Base-by-base conservation (phyloP, 2,888 invertebrate genomes). In the Xylota sylvarum region DNA sequence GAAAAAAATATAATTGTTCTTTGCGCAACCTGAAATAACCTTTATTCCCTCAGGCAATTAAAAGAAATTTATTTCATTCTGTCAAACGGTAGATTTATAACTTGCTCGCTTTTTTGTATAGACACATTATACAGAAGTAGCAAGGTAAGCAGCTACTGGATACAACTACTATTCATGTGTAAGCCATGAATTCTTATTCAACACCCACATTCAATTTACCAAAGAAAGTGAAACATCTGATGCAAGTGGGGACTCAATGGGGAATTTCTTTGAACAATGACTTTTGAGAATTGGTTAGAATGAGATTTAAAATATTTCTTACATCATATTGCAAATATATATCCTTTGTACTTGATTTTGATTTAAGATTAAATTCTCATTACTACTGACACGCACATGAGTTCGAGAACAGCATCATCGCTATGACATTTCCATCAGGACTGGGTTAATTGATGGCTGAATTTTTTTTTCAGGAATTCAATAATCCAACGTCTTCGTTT, bases 51-150 rank as follows among this genome's bases (percentile, higher is more conserved):
- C n/a, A 58, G 80, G 80, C 70, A 85, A 85, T 76, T 76, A 79
- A 85, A 80, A 80, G 56, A 76, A 80, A 85, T 80, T 80, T 85
- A 85, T 72, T 80, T 80, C 52, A 52, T 80, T 64, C 74, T 85
- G 84, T 58, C 80, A 80, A 85, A 80, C 43, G 43, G 52, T 62
- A 62, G 62, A 74, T 79, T 74, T 79, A 84, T 74, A 64, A 56
- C 62, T 69, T 79, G 32, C 14, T 12, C 30, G 17, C 17, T 19
- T 30, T 64, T 5, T 40, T 14, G n/a, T 50, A 37, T 23, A 19
- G 2, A 35, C 23, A 23, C 23, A 23, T 3, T 40, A 46, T 32
- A 30, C n/a, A 14, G 2, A 17, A n/a, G n/a, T 40, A 17, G 40
- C 48, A 12, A 12, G 10, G 37, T n/a, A 19, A 40, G 30, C 10